phyloP scores from a whole-genome alignment of 2,888 invertebrate species.

The Drosophila ezoana region DNA sequence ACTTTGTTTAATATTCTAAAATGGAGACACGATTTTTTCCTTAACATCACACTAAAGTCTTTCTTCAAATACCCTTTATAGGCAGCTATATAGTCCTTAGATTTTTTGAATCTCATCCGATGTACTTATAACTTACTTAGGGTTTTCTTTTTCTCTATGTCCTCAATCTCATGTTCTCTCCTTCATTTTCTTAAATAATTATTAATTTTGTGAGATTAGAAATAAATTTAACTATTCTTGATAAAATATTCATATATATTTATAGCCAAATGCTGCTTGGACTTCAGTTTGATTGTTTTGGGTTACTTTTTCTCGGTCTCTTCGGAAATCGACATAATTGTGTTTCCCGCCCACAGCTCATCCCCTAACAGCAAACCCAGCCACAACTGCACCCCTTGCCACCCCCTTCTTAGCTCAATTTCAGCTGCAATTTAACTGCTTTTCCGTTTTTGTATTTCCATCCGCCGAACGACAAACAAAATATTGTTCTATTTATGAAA shows the following conservation, averaged over 20 bases:
- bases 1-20: no score
- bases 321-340: background rate
- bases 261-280: background rate
- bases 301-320: background rate
- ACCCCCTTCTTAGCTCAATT: constrained; percentile 13
- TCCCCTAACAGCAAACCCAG: background rate
- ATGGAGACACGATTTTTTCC: no score
- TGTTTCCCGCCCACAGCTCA: background rate
- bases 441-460: constrained; percentile 28
- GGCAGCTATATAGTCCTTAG: no score
- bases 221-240: no score
- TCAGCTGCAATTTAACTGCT: constrained; percentile 45
- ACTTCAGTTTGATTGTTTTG: background rate
- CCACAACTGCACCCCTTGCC: background rate
- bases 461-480: constrained; percentile 23
- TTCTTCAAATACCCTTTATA: no score
- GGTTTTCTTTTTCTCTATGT: no score
- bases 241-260: background rate
- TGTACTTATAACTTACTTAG: no score
- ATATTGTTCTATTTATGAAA: constrained; percentile 20
- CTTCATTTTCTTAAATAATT: no score
- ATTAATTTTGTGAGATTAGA: no score
- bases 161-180: no score
- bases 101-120: no score
- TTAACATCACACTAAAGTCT: no score